These are phyloP conservation scores for Thyatira batis DNA, from an alignment of 2,888 invertebrate genomes.

Conservation along the genomic window DNA sequence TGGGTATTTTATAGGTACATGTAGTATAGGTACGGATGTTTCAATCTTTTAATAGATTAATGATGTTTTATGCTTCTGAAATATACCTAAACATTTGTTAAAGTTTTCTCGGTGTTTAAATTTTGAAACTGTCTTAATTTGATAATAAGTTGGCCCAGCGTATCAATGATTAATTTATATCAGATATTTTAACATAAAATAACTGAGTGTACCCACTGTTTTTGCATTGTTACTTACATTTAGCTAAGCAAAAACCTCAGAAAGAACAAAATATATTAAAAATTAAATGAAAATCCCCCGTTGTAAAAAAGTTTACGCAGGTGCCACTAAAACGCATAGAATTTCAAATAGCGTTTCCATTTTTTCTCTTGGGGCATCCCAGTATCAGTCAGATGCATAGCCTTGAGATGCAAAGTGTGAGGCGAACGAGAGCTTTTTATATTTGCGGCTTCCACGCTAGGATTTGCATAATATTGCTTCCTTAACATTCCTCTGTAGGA, in stretches of 20 bases:
- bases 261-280: not conserved
- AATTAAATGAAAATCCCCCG: conserved; percentile 5
- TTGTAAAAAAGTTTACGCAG: conserved; percentile 52
- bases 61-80: no score
- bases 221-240: no score
- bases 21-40: no score
- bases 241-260: conserved; percentile 8
- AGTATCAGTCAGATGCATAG: conserved; percentile 77
- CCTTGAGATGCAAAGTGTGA: conserved; percentile 81
- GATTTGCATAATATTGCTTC: conserved; percentile 83
- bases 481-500: conserved; percentile 72
- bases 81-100: no score
- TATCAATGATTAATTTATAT: no score
- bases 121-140: no score
- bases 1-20: no score
- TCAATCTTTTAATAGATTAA: no score
- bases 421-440: conserved; percentile 76
- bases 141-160: no score
- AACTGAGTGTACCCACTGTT: no score
- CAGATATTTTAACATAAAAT: no score
- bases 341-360: conserved; percentile 78
- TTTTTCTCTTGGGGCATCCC: conserved; percentile 76
- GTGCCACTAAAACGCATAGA: conserved; percentile 73
- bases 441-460: conserved; percentile 75
- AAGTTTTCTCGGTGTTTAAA: no score